Conservation (phyloP, 1,140 invertebrate genomes). For the Drosophila hydei region DNA sequence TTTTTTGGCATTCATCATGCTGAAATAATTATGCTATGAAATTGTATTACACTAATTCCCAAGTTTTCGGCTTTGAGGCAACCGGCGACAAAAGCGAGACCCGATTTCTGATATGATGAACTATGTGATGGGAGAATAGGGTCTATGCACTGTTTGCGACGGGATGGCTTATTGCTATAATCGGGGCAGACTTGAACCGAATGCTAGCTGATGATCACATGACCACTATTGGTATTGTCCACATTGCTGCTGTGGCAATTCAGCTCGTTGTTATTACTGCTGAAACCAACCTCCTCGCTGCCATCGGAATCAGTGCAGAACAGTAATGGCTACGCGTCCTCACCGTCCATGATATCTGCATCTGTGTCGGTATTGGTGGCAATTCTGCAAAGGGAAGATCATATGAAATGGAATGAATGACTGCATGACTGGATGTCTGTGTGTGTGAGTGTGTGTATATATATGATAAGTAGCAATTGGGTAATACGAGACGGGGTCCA, state of each 20-base stretch:
- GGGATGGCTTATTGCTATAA: slow-evolving; percentile 40
- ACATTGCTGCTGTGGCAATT: slow-evolving; percentile 65
- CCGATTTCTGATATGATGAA: slow-evolving; percentile 16
- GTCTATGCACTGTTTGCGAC: slow-evolving; percentile 14
- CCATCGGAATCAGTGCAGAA: slow-evolving; percentile 78
- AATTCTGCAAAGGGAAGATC: slow-evolving; percentile 61
- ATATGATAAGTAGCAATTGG: background rate
- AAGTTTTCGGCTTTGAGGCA: slow-evolving; percentile 25
- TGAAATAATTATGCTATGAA: slow-evolving; percentile 37
- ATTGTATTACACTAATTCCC: slow-evolving; percentile 63
- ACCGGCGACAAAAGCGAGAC: background rate
- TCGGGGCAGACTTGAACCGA: slow-evolving; percentile 24
- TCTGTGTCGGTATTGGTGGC: slow-evolving; percentile 64
- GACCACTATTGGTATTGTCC: slow-evolving; percentile 35
- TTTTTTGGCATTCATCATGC: slow-evolving; percentile 50
- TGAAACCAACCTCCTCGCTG: slow-evolving; percentile 72
- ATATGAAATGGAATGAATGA: slow-evolving; percentile 36
- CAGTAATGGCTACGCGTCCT: slow-evolving; percentile 83
- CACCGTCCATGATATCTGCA: slow-evolving; percentile 66
- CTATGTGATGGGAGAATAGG: background rate
- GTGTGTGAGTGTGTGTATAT: background rate
- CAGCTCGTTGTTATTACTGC: slow-evolving; percentile 68
- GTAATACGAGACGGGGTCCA: background rate
- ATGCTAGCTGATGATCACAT: slow-evolving; percentile 78
- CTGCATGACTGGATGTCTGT: background rate